Conservation (phyloP, 1,140 invertebrate species). For the Penaeus chinensis region DNA sequence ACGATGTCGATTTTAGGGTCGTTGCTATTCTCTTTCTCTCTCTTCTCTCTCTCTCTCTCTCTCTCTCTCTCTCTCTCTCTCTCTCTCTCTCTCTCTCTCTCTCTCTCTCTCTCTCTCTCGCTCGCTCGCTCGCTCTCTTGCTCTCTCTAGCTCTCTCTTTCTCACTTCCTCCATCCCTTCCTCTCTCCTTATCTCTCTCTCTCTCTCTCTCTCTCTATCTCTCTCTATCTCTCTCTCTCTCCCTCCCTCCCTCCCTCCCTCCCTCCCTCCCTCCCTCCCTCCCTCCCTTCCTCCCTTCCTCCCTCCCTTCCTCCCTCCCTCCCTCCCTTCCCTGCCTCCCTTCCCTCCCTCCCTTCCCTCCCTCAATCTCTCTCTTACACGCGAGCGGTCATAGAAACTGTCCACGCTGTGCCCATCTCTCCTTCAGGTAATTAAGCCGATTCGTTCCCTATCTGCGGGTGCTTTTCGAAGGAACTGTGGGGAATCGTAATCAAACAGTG, state of each 20-base stretch:
- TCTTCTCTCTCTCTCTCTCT: not conserved
- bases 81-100: not conserved
- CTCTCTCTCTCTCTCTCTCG: not conserved
- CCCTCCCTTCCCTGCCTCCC: not conserved
- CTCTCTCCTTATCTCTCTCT: not conserved
- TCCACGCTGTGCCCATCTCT: too few species aligned
- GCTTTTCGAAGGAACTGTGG: too few species aligned
- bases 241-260: not conserved
- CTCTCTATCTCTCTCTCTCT: not conserved
- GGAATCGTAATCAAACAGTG: too few species aligned
- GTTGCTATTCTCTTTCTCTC: not conserved
- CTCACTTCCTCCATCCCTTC: not conserved
- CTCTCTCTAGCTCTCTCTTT: not conserved
- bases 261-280: not conserved
- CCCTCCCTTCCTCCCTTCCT: not conserved
- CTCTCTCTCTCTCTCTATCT: not conserved
- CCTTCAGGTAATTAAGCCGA: too few species aligned
- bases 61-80: not conserved
- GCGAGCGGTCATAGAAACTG: not conserved
- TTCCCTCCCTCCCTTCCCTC: constrained; percentile 25
- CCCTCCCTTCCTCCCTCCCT: not conserved
- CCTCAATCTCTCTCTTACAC: not conserved
- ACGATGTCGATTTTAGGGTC: too few species aligned
- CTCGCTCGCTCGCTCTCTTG: not conserved
- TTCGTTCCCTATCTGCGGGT: too few species aligned